phyloP scores from a whole-genome alignment of 2,888 invertebrate species.

The Hylaea fasciaria region DNA sequence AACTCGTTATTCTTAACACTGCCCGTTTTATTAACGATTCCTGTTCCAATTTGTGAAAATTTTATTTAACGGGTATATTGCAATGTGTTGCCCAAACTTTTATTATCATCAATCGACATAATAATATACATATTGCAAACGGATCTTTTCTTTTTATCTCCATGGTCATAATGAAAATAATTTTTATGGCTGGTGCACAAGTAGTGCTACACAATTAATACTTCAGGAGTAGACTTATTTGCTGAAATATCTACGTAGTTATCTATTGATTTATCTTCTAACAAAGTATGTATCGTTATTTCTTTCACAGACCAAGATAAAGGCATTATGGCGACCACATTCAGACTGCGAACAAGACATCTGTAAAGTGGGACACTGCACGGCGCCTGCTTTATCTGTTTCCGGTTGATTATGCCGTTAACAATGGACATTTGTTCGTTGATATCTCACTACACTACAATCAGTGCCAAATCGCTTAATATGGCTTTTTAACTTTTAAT shows the following conservation, averaged over 20 bases:
- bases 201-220: too few relatives aligned
- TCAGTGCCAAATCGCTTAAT: neutral
- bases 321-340: constrained; percentile 3
- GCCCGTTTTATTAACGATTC: constrained; percentile 24
- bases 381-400: constrained; percentile 16
- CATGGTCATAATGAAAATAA: too few relatives aligned
- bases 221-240: too few relatives aligned
- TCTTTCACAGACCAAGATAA: neutral
- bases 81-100: too few relatives aligned
- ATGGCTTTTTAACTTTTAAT: neutral
- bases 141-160: too few relatives aligned
- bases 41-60: constrained; percentile 13
- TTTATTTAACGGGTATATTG: too few relatives aligned
- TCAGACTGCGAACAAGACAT: constrained; percentile 10
- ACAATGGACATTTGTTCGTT: constrained; percentile 55
- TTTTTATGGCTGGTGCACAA: too few relatives aligned
- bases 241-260: too few relatives aligned
- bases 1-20: neutral
- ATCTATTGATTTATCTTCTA: neutral
- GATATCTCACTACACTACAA: constrained; percentile 8
- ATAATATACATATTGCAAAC: too few relatives aligned
- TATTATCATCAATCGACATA: too few relatives aligned
- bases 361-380: constrained; percentile 13
- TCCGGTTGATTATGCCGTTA: constrained; percentile 62
- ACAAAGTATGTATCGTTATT: neutral